Evolutionary conservation across 2,113 vertebrate species (phyloP), one percentile per base, ranked within the genome.

Genomic region (Paralichthys olivaceus): DNA sequence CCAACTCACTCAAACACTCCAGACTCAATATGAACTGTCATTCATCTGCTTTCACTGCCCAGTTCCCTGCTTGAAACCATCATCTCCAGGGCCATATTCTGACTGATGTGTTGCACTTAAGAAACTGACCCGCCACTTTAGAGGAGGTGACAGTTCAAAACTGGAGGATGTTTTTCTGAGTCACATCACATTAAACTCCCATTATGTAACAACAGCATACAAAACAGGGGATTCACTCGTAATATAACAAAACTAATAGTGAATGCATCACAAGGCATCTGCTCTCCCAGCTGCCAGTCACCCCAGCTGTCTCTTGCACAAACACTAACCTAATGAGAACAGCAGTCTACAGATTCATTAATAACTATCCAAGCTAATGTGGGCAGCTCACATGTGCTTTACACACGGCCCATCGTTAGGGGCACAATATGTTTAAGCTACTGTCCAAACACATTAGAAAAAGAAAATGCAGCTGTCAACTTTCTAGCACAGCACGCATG

Each of bases 361-460:
- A 58, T 43, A 14, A 55, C 40, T 28, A 56, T 32, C 7, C 34
- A 0, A 13, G 32, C 63, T 32, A 32, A 56, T 55, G 28, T 5
- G 2, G 51, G 40, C 34, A 19, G 32, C 57, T 62, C 62, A 63
- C 22, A 40, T 3, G 43, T 55, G 63, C 34, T 56, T 26, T 25
- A 74, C 63, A 72, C 29, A 60, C 37, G 32, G 19, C 53, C 15
- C 15, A 22, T 20, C 5, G 26, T 53, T 49, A 5, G 45, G 2
- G 43, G 14, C 32, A 19, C 45, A 32, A 13, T 26, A 37, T 72
- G 71, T 58, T 61, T 15, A 65, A 26, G 23, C 45, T 22, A 51
- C 63, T 73, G 71, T 81, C 78, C 23, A 76, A 67, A 71, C 32
- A 71, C 34, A 72, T 79, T 70, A 55, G 43, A 61, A 7, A 23